A percentile compares a stretch with the other conserved stretches of the same genome.
phyloP scores from a whole-genome alignment of 2,888 invertebrate genomes.

The Sepioteuthis lessoniana region DNA sequence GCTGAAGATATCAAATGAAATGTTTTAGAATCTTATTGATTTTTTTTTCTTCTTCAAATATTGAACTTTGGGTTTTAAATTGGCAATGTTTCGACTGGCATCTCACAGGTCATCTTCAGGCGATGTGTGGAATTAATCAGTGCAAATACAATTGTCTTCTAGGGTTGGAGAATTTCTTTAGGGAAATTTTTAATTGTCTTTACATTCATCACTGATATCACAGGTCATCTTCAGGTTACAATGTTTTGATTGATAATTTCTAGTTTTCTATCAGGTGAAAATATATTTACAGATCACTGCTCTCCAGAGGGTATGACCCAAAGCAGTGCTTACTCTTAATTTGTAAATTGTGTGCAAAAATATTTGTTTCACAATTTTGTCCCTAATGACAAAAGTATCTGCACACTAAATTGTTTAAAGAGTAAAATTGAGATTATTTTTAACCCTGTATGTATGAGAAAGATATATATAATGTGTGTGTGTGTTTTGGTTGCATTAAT shows the following conservation, averaged over 20 bases:
- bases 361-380: neutral
- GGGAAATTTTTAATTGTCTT: neutral
- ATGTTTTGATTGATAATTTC: neutral
- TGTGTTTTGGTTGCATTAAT: too few species aligned
- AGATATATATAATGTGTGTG: too few species aligned
- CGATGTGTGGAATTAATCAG: neutral
- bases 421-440: too few species aligned
- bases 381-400: too few species aligned
- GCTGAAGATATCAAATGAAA: too few species aligned
- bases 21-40: neutral
- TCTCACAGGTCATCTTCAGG: neutral
- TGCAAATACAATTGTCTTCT: neutral
- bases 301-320: neutral
- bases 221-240: too few species aligned
- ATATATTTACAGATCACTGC: neutral
- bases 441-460: too few species aligned
- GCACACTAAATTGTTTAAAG: too few species aligned
- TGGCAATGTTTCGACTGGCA: neutral
- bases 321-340: neutral
- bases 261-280: neutral
- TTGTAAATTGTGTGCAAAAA: constrained; percentile 33
- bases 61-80: neutral
- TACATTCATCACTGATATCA: neutral
- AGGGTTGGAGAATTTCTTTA: neutral
- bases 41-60: neutral